A percentile compares a stretch with the other conserved stretches of the same genome.
phyloP scores from a whole-genome alignment of 2,797 vertebrate species.

The Mormyrus hasselquistii region DNA sequence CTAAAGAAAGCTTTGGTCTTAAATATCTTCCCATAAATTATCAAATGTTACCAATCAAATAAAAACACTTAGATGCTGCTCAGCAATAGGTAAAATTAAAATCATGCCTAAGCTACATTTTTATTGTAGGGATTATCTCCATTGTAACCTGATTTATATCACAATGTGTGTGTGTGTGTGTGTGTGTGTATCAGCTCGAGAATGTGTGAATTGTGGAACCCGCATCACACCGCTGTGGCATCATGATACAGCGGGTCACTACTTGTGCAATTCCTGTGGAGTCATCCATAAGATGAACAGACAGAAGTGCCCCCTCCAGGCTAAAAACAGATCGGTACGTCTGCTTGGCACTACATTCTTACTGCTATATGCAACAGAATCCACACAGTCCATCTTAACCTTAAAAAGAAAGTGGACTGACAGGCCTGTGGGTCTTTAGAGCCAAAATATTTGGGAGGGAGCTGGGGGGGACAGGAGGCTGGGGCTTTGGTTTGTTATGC shows the following conservation, averaged over 20 bases:
- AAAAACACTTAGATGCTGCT: not conserved
- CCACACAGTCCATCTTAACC: not conserved
- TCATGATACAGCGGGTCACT: slow-evolving; percentile 80
- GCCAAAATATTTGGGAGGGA: not conserved
- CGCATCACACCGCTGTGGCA: slow-evolving; percentile 85
- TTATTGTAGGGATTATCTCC: not conserved
- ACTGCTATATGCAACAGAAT: not conserved
- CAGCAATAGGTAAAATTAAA: not conserved
- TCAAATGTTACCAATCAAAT: not conserved
- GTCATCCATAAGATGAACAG: slow-evolving; percentile 92
- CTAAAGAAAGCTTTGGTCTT: not conserved
- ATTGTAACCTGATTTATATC: not conserved
- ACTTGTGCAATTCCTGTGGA: slow-evolving; percentile 85
- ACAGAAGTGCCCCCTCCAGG: slow-evolving; percentile 79
- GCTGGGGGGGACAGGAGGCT: not conserved
- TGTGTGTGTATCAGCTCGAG: slow-evolving; percentile 68
- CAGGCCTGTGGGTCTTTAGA: not conserved
- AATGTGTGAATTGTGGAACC: slow-evolving; percentile 87
- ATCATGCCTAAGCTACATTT: not conserved
- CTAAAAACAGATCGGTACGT: slow-evolving; percentile 81
- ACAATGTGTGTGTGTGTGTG: not conserved
- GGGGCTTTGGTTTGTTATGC: not conserved
- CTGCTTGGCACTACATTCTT: not conserved
- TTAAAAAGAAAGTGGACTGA: not conserved
- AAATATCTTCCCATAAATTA: not conserved